Conservation (phyloP, 2,797 vertebrate species). For the Sciurus carolinensis region DNA sequence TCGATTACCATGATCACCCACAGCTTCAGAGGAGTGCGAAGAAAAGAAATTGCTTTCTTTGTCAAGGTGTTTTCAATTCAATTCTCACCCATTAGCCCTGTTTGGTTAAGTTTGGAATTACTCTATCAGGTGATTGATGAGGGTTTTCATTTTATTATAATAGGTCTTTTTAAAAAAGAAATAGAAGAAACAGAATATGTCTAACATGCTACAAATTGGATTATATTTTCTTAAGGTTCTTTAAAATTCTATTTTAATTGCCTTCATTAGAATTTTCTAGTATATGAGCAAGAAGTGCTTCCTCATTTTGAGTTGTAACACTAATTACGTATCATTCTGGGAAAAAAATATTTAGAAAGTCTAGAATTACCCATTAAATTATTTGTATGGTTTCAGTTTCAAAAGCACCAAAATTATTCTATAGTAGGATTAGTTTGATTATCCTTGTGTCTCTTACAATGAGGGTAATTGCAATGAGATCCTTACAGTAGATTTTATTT, state of each 20-base stretch:
- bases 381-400: conserved; percentile 28
- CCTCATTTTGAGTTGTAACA: neutral
- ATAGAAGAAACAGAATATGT: conserved; percentile 66
- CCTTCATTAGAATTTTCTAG: conserved; percentile 52
- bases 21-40: conserved; percentile 93
- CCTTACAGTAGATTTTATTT: neutral
- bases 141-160: conserved; percentile 89
- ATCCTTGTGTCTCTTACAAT: neutral
- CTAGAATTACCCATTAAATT: conserved; percentile 24
- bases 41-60: conserved; percentile 94
- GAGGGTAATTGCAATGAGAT: neutral
- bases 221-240: conserved; percentile 68
- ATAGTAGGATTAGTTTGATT: neutral
- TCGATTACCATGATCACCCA: conserved; percentile 90
- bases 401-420: neutral
- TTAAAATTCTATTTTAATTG: conserved; percentile 58
- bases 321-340: conserved; percentile 57
- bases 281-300: conserved; percentile 38
- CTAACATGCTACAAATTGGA: conserved; percentile 6
- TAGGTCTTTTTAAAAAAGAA: conserved; percentile 80
- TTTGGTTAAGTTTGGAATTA: conserved; percentile 92
- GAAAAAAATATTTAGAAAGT: neutral
- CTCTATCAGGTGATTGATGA: conserved; percentile 91
- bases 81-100: conserved; percentile 97
- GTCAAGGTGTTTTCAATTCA: conserved; percentile 99